phyloP scores from a whole-genome alignment of 2,113 vertebrate genomes.

The Osmerus eperlanus region DNA sequence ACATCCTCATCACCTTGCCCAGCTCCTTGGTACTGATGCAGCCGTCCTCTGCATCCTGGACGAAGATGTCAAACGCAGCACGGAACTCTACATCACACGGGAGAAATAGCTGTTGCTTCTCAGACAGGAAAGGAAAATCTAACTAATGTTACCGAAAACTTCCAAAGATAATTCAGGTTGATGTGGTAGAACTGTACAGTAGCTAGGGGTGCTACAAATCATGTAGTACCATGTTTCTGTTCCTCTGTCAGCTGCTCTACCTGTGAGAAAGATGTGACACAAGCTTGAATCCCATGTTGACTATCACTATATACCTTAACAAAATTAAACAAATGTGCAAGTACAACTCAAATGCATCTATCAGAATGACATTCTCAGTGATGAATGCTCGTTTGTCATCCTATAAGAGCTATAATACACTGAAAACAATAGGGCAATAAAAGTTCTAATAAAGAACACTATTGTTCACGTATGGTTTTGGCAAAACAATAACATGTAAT shows the following conservation, averaged over 20 bases:
- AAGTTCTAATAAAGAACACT: slow-evolving; percentile 68
- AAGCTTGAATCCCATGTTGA: neutral
- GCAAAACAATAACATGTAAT: slow-evolving; percentile 68
- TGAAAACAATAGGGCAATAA: no score
- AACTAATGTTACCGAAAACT: no score
- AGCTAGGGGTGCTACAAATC: no score
- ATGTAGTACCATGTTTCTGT: slow-evolving; percentile 71
- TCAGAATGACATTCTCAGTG: no score
- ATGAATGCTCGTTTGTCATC: neutral
- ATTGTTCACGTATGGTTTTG: slow-evolving; percentile 32
- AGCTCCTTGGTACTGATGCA: slow-evolving; percentile 99
- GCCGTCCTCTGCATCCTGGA: slow-evolving; percentile 95
- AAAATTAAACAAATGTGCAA: no score
- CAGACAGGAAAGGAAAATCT: no score
- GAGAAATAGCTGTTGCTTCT: neutral
- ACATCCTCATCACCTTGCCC: slow-evolving; percentile 98
- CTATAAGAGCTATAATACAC: slow-evolving; percentile 62
- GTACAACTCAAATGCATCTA: no score
- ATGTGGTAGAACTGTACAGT: no score
- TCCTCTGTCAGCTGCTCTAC: slow-evolving; percentile 76
- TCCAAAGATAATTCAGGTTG: no score
- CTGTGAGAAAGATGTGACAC: slow-evolving; percentile 36
- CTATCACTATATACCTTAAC: no score
- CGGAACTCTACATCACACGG: slow-evolving; percentile 83
- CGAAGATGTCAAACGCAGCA: slow-evolving; percentile 97